Evolutionary conservation across 2,113 vertebrate species (phyloP).

Genomic region (Gracilinanus agilis): DNA sequence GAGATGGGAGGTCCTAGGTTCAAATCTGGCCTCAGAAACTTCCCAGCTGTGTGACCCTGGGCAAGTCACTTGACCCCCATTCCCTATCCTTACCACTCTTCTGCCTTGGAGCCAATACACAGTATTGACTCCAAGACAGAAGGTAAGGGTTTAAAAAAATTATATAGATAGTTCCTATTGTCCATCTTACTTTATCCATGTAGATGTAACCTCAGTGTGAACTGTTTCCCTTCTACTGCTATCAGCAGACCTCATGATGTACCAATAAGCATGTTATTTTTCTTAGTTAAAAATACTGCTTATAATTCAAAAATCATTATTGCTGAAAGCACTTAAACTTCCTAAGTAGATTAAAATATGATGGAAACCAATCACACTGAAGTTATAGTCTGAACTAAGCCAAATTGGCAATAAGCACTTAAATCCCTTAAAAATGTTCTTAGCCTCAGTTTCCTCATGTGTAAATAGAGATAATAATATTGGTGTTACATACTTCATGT

Average conservation of each 20-base stretch:
- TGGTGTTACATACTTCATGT: not conserved
- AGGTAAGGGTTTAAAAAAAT: no score
- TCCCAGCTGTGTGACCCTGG: no score
- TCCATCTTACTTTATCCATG: not conserved
- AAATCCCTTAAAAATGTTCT: not conserved
- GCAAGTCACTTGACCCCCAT: no score
- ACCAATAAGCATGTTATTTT: not conserved
- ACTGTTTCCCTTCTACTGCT: not conserved
- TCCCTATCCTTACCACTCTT: no score
- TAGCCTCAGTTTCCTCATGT: not conserved
- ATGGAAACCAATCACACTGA: conserved; percentile 17
- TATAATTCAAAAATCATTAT: conserved; percentile 53
- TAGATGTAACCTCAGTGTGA: not conserved
- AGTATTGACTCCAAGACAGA: no score
- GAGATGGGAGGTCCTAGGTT: no score
- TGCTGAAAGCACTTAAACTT: conserved; percentile 29
- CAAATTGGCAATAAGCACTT: conserved; percentile 9
- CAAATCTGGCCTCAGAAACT: no score
- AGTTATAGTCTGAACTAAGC: not conserved
- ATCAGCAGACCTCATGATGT: not conserved
- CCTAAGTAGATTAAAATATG: conserved; percentile 39
- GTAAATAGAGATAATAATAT: not conserved
- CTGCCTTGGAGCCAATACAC: no score
- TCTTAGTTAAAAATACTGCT: conserved; percentile 24
- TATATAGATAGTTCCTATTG: not conserved